These are phyloP conservation scores for Temnothorax rugatulus DNA, from an alignment of 2,888 invertebrate genomes.

Conservation along the genomic window DNA sequence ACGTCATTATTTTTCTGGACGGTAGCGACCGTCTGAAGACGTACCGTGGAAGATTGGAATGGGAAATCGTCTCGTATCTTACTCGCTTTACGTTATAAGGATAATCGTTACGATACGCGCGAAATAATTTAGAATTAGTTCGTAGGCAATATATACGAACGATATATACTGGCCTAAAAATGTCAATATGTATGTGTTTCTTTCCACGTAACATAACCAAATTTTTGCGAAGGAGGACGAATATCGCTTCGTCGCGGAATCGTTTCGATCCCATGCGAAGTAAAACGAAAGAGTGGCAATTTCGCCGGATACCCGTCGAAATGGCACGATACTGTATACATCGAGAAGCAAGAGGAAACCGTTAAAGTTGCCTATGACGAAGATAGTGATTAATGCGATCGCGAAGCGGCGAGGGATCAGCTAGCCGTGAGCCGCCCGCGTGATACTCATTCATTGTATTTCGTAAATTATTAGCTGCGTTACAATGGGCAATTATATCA, in stretches of 20 bases:
- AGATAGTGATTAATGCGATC: constrained; percentile 21
- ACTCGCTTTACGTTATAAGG: constrained; percentile 7
- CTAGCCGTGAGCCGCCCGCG: not conserved
- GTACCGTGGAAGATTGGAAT: not conserved
- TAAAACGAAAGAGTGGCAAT: not conserved
- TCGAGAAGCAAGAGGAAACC: not conserved
- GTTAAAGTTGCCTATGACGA: not conserved
- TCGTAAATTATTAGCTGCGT: constrained; percentile 33
- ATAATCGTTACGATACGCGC: not conserved
- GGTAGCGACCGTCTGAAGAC: not conserved
- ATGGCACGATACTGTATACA: not conserved
- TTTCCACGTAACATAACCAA: not conserved
- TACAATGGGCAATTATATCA: constrained; percentile 42
- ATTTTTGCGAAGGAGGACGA: not conserved
- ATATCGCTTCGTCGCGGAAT: too few relatives aligned
- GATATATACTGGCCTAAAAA: not conserved
- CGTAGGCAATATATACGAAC: not conserved
- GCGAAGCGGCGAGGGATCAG: not conserved
- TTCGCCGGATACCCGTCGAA: not conserved
- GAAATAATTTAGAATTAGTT: constrained; percentile 1
- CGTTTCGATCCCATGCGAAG: not conserved
- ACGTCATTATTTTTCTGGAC: not conserved
- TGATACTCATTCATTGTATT: constrained; percentile 32
- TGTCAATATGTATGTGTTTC: too few relatives aligned
- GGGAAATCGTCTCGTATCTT: constrained; percentile 8